Evolutionary conservation across 2,888 invertebrate genomes (phyloP), one percentile per base, ranked within the genome.

Genomic region (Thumatha senex): DNA sequence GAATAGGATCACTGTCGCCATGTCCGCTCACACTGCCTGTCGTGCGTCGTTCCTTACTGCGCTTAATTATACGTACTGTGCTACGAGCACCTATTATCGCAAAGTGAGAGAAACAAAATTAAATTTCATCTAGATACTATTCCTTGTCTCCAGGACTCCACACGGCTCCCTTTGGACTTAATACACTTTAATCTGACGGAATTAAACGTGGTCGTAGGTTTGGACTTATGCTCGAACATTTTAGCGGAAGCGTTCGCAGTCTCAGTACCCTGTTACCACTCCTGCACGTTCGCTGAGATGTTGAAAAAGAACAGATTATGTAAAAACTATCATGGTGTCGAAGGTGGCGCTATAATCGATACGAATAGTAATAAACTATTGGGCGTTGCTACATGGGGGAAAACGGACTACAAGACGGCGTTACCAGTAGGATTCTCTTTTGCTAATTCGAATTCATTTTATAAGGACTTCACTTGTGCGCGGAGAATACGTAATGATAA

Each of bases 331-430:
- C 81, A 75, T 13, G 86, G 82, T 0, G 81, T 78, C 0, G 79
- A 82, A 47, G 87, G 87, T 0, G 81, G 73, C 0, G 84, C 82
- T 0, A 43, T 88, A 1, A 14, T 77, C 4, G 71, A 84, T 33
- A 44, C 31, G 0, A 59, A 51, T 9, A 69, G 47, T 0, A 64
- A 71, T 0, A 63, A 64, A 51, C 46, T 88, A 15, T 45, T 86
- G 0, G 88, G 87, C 0, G 41, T 88, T 2, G 80, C 82, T 0
- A 84, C 82, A 0, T 88, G 88, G 88, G 84, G 82, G 0, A 46
- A 61, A 0, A 47, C 55, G 18, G 66, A 45, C n/a, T 0, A 0
- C 0, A 46, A 53, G 2, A 59, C 46, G 3, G 70, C 77, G 1
- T 46, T 84, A 10, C 87, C 87, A 0, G 86, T 87, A 0, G 88